Evolutionary conservation across 2,888 invertebrate species (phyloP), one percentile per base, ranked within the genome.

Genomic region (Drosophila dives): DNA sequence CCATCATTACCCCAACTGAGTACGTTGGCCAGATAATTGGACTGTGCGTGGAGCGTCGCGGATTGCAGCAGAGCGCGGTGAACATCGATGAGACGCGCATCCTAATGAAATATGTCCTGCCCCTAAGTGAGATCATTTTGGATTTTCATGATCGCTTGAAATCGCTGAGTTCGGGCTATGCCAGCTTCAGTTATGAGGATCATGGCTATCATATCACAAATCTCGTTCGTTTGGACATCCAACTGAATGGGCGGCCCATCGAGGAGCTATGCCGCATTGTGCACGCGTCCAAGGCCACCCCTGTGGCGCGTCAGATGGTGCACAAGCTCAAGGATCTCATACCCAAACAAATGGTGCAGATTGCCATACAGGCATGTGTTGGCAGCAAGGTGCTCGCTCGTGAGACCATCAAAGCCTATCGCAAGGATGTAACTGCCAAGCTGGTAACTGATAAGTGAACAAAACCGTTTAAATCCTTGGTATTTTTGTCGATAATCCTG

Each of bases 111-210:
- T 98, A 96, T 90, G 93, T 96, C 42, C 93, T 99, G 59, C 99
- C 99, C 0, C 93, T 99, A 8, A 97, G 96, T 83, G 99, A 99
- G 94, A 96, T 99, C 33, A 96, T 99, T 17, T 93, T 98, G 11
- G 99, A 99, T 93, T 99, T 99, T 92, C 98, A 98, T 91, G 99
- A 99, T 91, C 94, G 95, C 5, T 93, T 99, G 3, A 99, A 99
- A 93, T 96, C 97, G 17, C 87, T 97, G 23, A 96, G 97, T 4
- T 98, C 98, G 0, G 99, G 99, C 36, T 99, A 98, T 93, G 99
- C 98, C 1, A 97, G 97, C 91, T 98, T 98, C 91, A 98, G 98
- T 93, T 98, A 98, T 91, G 98, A 98, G 92, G 97, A 98, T 91
- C 93, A 95, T 87, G 99, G 97, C 2, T 99, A 96, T 92, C 95